phyloP scores from a whole-genome alignment of 2,113 vertebrate species.

The Apodemus speciosus region DNA sequence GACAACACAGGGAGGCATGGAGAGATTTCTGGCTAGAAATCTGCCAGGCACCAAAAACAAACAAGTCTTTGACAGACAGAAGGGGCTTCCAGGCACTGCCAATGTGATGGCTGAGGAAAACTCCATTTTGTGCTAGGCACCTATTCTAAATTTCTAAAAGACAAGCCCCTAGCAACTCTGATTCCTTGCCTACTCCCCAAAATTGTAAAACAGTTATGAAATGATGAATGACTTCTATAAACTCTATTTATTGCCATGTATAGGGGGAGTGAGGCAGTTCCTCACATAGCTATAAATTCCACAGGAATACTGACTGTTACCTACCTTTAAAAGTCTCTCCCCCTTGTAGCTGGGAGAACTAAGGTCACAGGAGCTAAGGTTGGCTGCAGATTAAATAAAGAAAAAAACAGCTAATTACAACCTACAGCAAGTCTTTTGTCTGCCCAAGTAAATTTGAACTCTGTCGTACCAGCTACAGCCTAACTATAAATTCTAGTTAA shows the following conservation, averaged over 20 bases:
- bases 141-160: neutral
- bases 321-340: neutral
- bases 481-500: neutral
- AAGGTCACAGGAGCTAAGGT: neutral
- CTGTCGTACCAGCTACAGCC: neutral
- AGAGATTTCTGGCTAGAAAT: neutral
- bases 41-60: neutral
- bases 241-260: neutral
- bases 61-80: neutral
- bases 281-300: neutral
- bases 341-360: no score
- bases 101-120: neutral
- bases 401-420: neutral
- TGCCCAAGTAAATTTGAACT: neutral
- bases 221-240: neutral
- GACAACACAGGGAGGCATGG: neutral
- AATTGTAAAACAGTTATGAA: neutral
- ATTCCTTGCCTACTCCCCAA: neutral
- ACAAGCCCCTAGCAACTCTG: neutral
- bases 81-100: neutral
- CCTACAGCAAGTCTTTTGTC: neutral
- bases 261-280: neutral
- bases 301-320: neutral
- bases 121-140: neutral
- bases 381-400: neutral